Evolutionary conservation across 2,888 invertebrate species (phyloP), one percentile per base, ranked within the genome.

Genomic region (Cephus pygmeus): DNA sequence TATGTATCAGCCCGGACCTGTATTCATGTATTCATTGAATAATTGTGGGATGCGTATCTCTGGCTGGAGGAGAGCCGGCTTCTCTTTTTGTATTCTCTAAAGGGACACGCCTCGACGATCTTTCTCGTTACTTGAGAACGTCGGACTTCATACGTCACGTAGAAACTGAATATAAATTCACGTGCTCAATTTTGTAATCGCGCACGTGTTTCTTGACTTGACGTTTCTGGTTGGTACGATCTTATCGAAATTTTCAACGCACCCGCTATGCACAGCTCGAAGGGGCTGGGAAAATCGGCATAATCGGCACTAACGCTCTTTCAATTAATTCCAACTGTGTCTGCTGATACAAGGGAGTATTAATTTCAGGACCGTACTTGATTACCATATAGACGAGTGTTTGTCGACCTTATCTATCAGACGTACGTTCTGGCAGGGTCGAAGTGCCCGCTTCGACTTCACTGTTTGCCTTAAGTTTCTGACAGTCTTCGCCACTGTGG

Each of bases 381-480:
- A 89, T 89, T 89, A 89, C 87, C 89, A 89, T 89, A 89, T 89
- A 89, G 89, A 89, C 87, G 89, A 89, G 89, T 88, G 88, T 89
- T 88, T 89, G 87, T 84, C 86, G 85, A 83, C 85, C 86, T 87
- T 88, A 36, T 36, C 36, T 87, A 87, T 88, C 88, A 87, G 85
- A 86, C 85, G 36, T 36, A 36, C 36, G 36, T 85, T 84, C 82
- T 73, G 82, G 82, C 83, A 84, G 84, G 82, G 81, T 69, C 78
- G 81, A 75, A 82, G 82, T 81, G 85, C 36, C 12, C 12, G 4
- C 12, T 36, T 36, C 36, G 36, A 36, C 36, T 36, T 36, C 15
- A 36, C 12, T 36, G 36, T 36, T 36, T 36, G 36, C 36, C 36
- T 36, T 15, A 36, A 36, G 36, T 36, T 36, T 36, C 36, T 12